A percentile compares a stretch with the other conserved stretches of the same genome.
Evolutionary conservation across 2,113 vertebrate species (phyloP).

Genomic region (Holacanthus passer): DNA sequence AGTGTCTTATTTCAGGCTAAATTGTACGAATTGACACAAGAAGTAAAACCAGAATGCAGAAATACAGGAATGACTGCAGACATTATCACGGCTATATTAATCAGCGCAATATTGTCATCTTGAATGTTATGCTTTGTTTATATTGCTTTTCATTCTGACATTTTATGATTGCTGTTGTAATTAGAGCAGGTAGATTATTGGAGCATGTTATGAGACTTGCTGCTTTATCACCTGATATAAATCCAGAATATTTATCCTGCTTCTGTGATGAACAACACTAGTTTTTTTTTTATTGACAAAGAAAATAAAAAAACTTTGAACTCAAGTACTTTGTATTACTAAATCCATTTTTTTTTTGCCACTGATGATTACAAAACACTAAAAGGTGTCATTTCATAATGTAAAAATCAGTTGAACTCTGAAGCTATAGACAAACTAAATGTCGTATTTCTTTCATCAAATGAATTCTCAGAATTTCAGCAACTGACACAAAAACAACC

Average conservation of each 20-base stretch:
- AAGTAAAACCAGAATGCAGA: conserved; percentile 30
- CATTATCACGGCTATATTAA: conserved; percentile 70
- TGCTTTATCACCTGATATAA: conserved; percentile 84
- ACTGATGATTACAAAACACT: not conserved
- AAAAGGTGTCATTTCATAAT: conserved; percentile 2
- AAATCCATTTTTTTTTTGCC: conserved; percentile 10
- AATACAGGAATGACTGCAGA: conserved; percentile 70
- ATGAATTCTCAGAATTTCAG: conserved; percentile 29
- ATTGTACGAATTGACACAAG: conserved; percentile 28
- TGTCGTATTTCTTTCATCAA: conserved; percentile 24
- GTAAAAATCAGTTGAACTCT: conserved; percentile 6
- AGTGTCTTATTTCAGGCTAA: conserved; percentile 41
- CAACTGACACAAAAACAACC: not conserved
- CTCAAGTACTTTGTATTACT: conserved; percentile 30
- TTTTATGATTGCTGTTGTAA: conserved; percentile 85
- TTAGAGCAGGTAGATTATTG: conserved; percentile 85
- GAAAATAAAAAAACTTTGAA: conserved; percentile 59
- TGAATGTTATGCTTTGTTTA: conserved; percentile 81
- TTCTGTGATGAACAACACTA: conserved; percentile 74
- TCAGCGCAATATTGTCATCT: conserved; percentile 77
- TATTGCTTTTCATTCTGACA: conserved; percentile 81
- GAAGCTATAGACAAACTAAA: conserved; percentile 21
- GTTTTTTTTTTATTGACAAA: conserved; percentile 81
- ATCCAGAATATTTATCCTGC: conserved; percentile 84
- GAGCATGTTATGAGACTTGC: conserved; percentile 84